Conservation (phyloP, 2,888 invertebrate species). For the Brachypterus glaber region DNA sequence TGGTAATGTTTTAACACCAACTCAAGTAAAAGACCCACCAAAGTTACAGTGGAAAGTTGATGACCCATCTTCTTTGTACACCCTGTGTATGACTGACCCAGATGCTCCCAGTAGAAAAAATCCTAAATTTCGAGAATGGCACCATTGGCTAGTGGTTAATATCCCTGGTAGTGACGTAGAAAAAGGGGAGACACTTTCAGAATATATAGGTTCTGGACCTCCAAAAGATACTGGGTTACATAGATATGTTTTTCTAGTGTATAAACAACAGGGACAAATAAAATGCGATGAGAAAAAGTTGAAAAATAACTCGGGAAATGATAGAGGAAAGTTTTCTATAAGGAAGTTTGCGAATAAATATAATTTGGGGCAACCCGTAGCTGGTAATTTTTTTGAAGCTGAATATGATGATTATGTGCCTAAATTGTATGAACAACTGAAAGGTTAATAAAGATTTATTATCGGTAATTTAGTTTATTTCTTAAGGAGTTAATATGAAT, state of each 20-base stretch:
- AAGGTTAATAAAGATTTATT: too few relatives aligned
- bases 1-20: conserved; percentile 63
- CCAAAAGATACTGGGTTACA: conserved; percentile 63
- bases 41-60: conserved; percentile 35
- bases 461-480: too few relatives aligned
- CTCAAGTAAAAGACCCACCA: conserved; percentile 54
- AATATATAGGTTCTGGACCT: conserved; percentile 59
- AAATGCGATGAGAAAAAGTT: conserved; percentile 28
- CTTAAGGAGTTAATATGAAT: too few relatives aligned
- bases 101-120: conserved; percentile 65
- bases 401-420: conserved; percentile 86
- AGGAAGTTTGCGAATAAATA: conserved; percentile 70
- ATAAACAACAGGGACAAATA: conserved; percentile 31
- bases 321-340: conserved; percentile 55
- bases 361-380: conserved; percentile 71
- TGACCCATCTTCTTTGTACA: conserved; percentile 28
- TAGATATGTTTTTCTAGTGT: conserved; percentile 59
- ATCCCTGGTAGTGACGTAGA: conserved; percentile 52
- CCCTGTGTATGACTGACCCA: conserved; percentile 53
- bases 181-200: conserved; percentile 55
- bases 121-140: conserved; percentile 64
- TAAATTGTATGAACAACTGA: conserved; percentile 34
- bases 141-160: conserved; percentile 71
- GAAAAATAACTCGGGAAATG: conserved; percentile 39
- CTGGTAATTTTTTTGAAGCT: conserved; percentile 81